Evolutionary conservation across 2,113 vertebrate genomes (phyloP).

Genomic region (Pseudonaja textilis): DNA sequence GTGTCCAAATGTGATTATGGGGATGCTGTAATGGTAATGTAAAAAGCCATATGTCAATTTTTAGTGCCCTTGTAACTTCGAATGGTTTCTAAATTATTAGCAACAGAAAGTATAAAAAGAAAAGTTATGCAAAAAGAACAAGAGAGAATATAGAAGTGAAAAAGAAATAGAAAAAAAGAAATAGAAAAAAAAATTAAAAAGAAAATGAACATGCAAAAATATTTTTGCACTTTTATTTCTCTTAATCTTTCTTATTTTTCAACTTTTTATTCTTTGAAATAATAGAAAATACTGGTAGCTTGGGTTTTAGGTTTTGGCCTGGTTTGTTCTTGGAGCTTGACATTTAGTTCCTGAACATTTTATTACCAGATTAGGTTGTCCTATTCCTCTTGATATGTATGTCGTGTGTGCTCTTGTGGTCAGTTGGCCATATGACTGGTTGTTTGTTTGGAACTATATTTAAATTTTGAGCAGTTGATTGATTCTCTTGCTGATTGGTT

Average conservation of each 20-base stretch:
- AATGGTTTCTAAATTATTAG: neutral
- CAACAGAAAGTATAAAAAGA: neutral
- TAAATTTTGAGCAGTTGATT: neutral
- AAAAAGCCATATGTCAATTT: neutral
- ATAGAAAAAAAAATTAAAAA: neutral
- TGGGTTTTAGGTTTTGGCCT: neutral
- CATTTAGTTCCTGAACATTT: neutral
- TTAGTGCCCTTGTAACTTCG: neutral
- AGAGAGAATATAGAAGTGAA: neutral
- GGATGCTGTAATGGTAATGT: neutral
- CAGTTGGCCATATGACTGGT: neutral
- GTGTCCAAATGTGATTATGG: neutral
- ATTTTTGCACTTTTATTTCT: neutral
- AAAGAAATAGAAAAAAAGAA: neutral
- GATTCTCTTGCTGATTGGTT: neutral
- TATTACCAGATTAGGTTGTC: neutral
- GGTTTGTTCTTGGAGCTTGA: neutral
- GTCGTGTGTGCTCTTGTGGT: neutral
- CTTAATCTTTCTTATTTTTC: neutral
- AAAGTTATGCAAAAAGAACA: neutral
- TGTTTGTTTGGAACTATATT: neutral
- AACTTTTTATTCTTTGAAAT: neutral
- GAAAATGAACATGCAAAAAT: neutral
- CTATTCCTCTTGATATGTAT: neutral
- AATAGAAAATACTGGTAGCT: neutral